Base-by-base conservation (phyloP, 2,888 invertebrate species). In the Hyles lineata region DNA sequence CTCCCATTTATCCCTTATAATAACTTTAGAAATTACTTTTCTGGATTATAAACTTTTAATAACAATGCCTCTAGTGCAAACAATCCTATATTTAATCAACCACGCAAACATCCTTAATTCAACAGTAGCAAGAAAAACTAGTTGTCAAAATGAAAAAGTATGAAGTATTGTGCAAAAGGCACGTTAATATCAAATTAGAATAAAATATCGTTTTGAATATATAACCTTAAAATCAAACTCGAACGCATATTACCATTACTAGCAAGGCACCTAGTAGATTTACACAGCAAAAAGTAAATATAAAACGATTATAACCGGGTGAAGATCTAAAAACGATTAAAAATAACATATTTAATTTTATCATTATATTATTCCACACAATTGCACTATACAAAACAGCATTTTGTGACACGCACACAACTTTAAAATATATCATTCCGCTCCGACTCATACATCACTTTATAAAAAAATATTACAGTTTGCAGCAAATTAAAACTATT, bases 371-470 rank as follows among this genome's bases (percentile, higher is more conserved):
- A 70, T 72, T 73, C 73, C 71, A 59, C 32, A 78, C 35, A 61
- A 72, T 76, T 59, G 75, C 76, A 76, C 75, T 62, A 75, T 70
- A 73, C 67, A 76, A 74, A 62, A 76, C 77, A 75, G 78, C 82
- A 81, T 75, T 73, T 75, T 58, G 62, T 70, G 72, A 75, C 70
- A 71, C 72, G 72, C 73, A 61, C 76, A 76, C 72, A 67, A 67
- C 50, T 17, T 67, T 17, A 67, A 50, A 67, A 63, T 63, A 63
- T 43, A 35, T 63, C 43, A 43, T 43, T 21, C 5, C 23, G 5
- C 23, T 60, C 50, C 4, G 23, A 63, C 21, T 4, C 50, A 67
- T 67, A 62, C 63, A 63, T 67, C 67, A 67, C 23, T 67, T 43
- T 50, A 67, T 67, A 67, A 67, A 67, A 62, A 67, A 50, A 67